These are phyloP conservation scores for Halisarca cf. caerulea DNA, from an alignment of 37 sponge, comb jelly and placozoan genomes.

Conservation along the genomic window DNA sequence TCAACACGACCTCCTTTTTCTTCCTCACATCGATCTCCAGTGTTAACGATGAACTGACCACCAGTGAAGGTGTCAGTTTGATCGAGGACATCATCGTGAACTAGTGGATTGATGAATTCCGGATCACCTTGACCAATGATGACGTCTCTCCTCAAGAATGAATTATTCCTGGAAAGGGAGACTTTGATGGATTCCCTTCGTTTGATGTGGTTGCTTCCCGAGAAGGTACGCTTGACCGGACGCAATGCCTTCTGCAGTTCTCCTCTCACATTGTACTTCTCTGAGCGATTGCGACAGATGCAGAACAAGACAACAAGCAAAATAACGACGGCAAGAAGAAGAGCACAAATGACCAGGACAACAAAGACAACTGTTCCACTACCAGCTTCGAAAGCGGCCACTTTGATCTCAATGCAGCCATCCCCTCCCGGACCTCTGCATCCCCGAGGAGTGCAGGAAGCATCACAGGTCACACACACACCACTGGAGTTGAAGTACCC, in stretches of 20 bases:
- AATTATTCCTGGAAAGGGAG: neutral
- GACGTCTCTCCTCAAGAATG: neutral
- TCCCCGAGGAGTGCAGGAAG: constrained; percentile 47
- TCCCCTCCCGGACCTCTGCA: constrained; percentile 42
- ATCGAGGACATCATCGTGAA: neutral
- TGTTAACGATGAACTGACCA: neutral
- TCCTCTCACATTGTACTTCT: neutral
- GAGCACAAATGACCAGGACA: constrained; percentile 34
- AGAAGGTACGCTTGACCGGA: neutral
- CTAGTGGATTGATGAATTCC: constrained; percentile 8
- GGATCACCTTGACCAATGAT: constrained; percentile 7
- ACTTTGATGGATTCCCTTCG: constrained; percentile 8
- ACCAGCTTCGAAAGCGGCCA: constrained; percentile 61
- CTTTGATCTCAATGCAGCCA: constrained; percentile 28
- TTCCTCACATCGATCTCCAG: neutral
- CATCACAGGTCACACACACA: constrained; percentile 46
- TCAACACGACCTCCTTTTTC: neutral
- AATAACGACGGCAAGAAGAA: constrained; percentile 22
- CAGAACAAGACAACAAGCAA: constrained; percentile 26
- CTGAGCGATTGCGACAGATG: neutral
- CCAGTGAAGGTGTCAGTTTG: neutral
- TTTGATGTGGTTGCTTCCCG: neutral
- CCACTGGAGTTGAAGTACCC: constrained; percentile 7
- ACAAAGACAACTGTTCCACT: constrained; percentile 47
- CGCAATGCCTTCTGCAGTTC: neutral